Base-by-base conservation (phyloP, 2,888 invertebrate genomes). In the Drosophila fungiperda region DNA sequence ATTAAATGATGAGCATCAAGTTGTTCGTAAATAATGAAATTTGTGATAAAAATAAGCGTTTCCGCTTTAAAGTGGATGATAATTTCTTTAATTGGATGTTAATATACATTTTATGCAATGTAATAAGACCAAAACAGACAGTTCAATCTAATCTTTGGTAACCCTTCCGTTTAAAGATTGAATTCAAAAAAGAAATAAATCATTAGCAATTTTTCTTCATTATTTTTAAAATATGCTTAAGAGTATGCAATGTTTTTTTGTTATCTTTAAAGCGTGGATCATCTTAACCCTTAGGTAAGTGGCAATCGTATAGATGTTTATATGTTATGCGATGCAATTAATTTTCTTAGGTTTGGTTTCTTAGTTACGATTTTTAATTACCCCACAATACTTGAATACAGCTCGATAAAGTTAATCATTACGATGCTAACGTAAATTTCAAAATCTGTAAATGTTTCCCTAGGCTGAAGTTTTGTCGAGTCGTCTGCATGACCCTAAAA, bases 191-290 rank as follows among this genome's bases (percentile, higher is more conserved):
- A 2, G 12, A 20, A 7, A 38, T 3, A 38, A 0, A 38, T 6
- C 5, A 20, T 45, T n/a, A 12, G 11, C 12, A 45, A 45, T 20
- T 6, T 20, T 20, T n/a, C 9, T 17, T 1, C 26, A 6, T 26
- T 29, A 15, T 45, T 15, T 45, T 26, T 49, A 0, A 17, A 17
- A 9, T n/a, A 20, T 49, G 58, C 54, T 76, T 63, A 50, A 63
- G 76, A 57, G 54, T 78, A 79, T 73, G 69, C 69, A 38, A 55
- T 12, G 26, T 1, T 53, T 64, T 57, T 2, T 23, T 45, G 9
- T 2, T 49, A 11, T 9, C 15, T 17, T 2, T 7, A 8, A 5
- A 29, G 1, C 9, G 0, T 0, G 1, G 1, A 1, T 20, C 1
- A 12, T 2, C 0, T 65, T 75, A 75, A 70, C 74, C 58, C 49